Base-by-base conservation (phyloP, 2,888 invertebrate genomes). In the Tiliacea citrago region DNA sequence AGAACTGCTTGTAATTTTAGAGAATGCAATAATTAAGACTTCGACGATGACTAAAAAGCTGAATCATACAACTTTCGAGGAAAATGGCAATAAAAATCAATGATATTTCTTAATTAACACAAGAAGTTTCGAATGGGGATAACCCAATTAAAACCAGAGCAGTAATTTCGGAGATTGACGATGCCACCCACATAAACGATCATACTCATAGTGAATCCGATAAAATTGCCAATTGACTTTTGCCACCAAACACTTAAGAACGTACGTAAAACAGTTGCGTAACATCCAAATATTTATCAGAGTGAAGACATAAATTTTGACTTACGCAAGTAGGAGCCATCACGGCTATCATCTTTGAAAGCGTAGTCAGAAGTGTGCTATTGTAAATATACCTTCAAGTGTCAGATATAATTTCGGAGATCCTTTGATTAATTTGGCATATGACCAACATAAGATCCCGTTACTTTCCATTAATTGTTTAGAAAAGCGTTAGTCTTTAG, bases 241-340 rank as follows among this genome's bases (percentile, higher is more conserved):
- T 86, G 87, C 86, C 88, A 87, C 86, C 73, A 85, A 86, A 85
- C 88, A 88, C 86, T 87, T 6, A 82, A 82, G 81, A 71, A 68
- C 78, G 73, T 80, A 83, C 86, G 82, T 82, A 88, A 82, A 88
- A 81, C 73, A 70, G 76, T 91, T 91, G 87, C 90, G 86, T 79
- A 91, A 91, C 78, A 76, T 79, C 81, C 74, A 84, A 88, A 90
- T 90, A 86, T 90, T 88, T 87, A 83, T 80, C 82, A 65, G 75
- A 85, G 77, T 83, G 85, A 88, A 90, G 89, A 90, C 90, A 90
- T 83, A 82, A 88, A 90, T 86, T 86, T 76, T 75, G 76, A 83
- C 75, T 90, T 89, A 84, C 87, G 81, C 87, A 89, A 90, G 82
- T 47, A 63, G 57, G 58, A 68, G 63, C 60, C 55, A 81, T 68